Base-by-base conservation (phyloP, 2,797 vertebrate species). In the Dallia pectoralis region DNA sequence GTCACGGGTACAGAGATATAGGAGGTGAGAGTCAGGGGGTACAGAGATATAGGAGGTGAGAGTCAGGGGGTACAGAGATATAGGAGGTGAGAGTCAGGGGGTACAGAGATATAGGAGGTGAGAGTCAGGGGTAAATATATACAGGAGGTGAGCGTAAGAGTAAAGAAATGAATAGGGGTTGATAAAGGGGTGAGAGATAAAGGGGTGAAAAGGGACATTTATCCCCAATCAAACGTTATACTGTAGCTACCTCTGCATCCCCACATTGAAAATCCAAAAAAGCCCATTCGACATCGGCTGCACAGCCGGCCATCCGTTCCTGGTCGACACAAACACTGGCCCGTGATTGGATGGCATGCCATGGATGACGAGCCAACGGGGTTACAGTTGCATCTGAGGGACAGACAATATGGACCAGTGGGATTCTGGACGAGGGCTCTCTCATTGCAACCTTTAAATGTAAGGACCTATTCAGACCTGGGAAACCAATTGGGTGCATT, bases 191-290 rank as follows among this genome's bases (percentile, higher is more conserved):
- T 18, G 12, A 36, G n/a, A 72, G 30, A 29, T 36, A 19, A n/a
- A 29, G 68, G 18, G 12, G 73, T 22, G 33, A 49, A 4, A 67
- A 59, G 25, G 53, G 22, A 59, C 22, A 11, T 59, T 25, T 4
- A 59, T 6, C n/a, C 51, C 51, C 6, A 22, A 53, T 53, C 51
- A 22, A 19, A 53, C 6, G 25, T 1, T n/a, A 2, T 22, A 67
- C 73, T 53, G 77, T 90, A 98, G 97, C 96, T 91, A 98, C 97
- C 96, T 91, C 92, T 90, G 89, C 96, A 97, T 73, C 97, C 96
- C 78, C 89, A 93, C 81, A 91, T 85, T 0, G 96, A 96, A 90
- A 98, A 96, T 79, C 95, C 91, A 0, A 96, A 98, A 91, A 96
- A 98, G 47, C 94, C 94, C 0, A 77, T 80, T 30, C 92, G 92